Evolutionary conservation across 2,888 invertebrate species (phyloP).

Genomic region (Eilema caniola): DNA sequence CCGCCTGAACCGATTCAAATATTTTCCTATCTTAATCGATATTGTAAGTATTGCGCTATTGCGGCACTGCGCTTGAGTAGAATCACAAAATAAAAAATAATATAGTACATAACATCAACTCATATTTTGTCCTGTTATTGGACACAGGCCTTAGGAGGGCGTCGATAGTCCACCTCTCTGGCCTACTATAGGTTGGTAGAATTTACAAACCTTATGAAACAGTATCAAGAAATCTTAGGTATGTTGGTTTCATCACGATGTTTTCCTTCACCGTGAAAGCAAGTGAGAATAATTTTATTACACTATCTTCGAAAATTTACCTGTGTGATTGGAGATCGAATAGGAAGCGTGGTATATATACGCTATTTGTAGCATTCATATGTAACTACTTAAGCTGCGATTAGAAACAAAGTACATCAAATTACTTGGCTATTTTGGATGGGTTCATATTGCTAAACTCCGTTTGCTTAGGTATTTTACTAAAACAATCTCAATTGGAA

Average conservation of each 20-base stretch:
- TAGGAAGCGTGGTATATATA: too few species aligned
- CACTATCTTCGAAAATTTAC: neutral
- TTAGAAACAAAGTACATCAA: neutral
- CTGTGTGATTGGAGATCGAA: neutral
- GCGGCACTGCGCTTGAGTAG: neutral
- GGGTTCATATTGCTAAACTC: too few species aligned
- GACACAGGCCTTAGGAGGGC: neutral
- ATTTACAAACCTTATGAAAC: neutral
- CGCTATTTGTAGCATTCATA: too few species aligned
- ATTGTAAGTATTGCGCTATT: too few species aligned
- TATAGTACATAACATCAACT: neutral
- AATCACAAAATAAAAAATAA: neutral
- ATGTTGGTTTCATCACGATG: slow-evolving; percentile 7
- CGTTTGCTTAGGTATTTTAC: too few species aligned
- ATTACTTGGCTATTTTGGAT: neutral
- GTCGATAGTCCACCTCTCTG: neutral
- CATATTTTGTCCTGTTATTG: neutral
- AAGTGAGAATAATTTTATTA: neutral
- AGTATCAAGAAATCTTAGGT: slow-evolving; percentile 32
- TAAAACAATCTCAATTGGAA: neutral
- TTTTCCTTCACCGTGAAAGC: slow-evolving; percentile 3
- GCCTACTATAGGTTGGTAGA: neutral
- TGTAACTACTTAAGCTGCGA: neutral
- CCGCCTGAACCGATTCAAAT: too few species aligned
- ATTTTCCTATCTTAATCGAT: too few species aligned